phyloP scores from a whole-genome alignment of 2,113 vertebrate species.

The Ochotona curzoniae region DNA sequence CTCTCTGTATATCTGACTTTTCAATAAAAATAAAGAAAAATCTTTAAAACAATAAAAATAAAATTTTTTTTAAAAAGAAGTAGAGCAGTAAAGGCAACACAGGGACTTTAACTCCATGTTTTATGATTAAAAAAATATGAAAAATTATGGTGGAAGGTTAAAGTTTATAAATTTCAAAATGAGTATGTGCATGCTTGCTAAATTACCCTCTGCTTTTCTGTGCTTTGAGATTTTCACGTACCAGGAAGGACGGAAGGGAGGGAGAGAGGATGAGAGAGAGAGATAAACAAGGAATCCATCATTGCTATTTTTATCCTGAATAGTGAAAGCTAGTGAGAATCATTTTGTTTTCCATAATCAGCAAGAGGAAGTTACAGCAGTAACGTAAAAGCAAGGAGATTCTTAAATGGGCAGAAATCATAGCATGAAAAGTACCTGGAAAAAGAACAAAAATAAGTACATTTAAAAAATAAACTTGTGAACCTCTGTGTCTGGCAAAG shows the following conservation, averaged over 20 bases:
- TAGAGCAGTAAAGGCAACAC: not conserved
- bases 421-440: not conserved
- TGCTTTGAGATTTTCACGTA: constrained; percentile 42
- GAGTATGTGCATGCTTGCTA: not conserved
- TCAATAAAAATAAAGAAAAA: too few relatives aligned
- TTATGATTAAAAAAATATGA: constrained; percentile 7
- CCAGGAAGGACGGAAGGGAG: constrained; percentile 44
- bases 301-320: constrained; percentile 36
- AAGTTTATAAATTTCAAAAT: constrained; percentile 11
- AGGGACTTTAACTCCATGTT: not conserved
- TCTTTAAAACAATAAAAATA: too few relatives aligned
- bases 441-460: constrained; percentile 22
- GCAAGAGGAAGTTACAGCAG: not conserved
- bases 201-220: not conserved
- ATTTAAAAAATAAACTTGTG: not conserved
- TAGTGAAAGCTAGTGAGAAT: not conserved
- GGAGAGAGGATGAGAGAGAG: not conserved
- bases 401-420: not conserved
- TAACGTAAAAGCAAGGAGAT: not conserved
- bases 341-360: constrained; percentile 26
- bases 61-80: not conserved
- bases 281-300: constrained; percentile 1
- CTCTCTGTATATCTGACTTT: too few relatives aligned
- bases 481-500: not conserved
- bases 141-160: constrained; percentile 4